Evolutionary conservation across 1,140 invertebrate species (phyloP), one percentile per base, ranked within the genome.

Genomic region (Bombus turneri): DNA sequence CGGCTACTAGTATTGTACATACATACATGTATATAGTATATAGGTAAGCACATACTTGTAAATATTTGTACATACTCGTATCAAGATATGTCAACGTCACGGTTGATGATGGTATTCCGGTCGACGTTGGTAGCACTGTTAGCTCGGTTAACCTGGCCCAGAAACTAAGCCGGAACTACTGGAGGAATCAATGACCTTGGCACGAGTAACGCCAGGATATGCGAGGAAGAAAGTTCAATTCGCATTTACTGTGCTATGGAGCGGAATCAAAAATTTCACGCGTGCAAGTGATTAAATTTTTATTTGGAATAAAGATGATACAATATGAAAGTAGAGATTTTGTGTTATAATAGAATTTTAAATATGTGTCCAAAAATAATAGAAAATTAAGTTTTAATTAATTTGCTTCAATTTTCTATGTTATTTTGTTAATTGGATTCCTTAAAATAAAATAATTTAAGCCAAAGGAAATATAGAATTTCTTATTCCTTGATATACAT

Each of bases 111-210:
- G 86, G 80, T 87, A 87, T 90, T 90, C 89, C 78, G 86, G 86
- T 83, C 83, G 75, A 64, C 74, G 86, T 90, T 89, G 88, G 88
- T 80, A 88, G 64, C 78, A 83, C 85, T 86, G 81, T 37, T 66
- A 87, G 85, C 91, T 90, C 89, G 91, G 91, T 93, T 91, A 93
- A 94, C 92, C 91, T 94, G 93, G 93, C 93, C 93, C 93, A 94
- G 93, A 94, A 93, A 93, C 83, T 85, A 86, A 94, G 93, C 93
- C 93, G 93, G 93, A 94, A 94, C 93, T 93, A 88, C 79, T 81
- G 85, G 82, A 91, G 92, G 93, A 93, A 93, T 93, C 93, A 94
- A 93, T 93, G 93, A 94, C 93, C 93, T 94, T 94, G 92, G 89
- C 85, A 87, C 87, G 77, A 89, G 88, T 82, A 89, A 77, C 85